Base-by-base conservation (phyloP, 1,140 invertebrate species). In the Hypothenemus hampei region DNA sequence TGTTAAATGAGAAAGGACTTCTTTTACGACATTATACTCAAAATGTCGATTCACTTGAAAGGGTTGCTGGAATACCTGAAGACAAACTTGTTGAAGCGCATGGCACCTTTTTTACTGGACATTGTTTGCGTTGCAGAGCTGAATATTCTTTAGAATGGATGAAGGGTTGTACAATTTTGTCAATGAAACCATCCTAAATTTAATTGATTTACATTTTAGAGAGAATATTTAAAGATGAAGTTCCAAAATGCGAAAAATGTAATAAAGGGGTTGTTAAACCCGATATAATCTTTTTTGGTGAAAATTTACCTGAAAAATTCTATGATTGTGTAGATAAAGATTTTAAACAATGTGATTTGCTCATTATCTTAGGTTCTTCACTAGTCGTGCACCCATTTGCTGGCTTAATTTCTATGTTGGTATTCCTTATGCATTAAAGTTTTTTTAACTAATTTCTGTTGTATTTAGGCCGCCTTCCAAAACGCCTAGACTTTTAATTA, bases 321-420 rank as follows among this genome's bases (percentile, higher is more conserved):
- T 83, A 86, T 62, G 64, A 68, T 11, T 76, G 79, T 40, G 73
- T 82, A 3, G 71, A 76, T 15, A 69, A 80, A 57, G 95, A 98
- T 75, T 93, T 97, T 68, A 69, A 76, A 26, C 74, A 87, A 50
- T 96, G 93, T 72, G 94, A 98, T 75, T 75, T 97, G 49, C 77
- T 98, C 4, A 91, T 98, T 48, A 87, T 98, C 4, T 87, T 98
- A 82, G 95, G 95, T 6, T 97, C 95, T 1, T 97, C 93, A 15
- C 77, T 98, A 40, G 85, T 86, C 60, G 94, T 98, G 0, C 90
- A 96, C 57, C 95, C 95, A 1, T 97, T 98, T 78, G 91, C 92
- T n/a, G 91, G 89, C 11, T 76, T 97, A 4, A 76, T 91, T 55
- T 82, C 89, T 64, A 82, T 76, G 86, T 91, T 71, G 75, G 73